Percentiles rank a stretch among this genome's conserved stretches.
These are phyloP conservation scores for Desoria tigrina DNA, from an alignment of 2,888 invertebrate species.

Conservation along the genomic window DNA sequence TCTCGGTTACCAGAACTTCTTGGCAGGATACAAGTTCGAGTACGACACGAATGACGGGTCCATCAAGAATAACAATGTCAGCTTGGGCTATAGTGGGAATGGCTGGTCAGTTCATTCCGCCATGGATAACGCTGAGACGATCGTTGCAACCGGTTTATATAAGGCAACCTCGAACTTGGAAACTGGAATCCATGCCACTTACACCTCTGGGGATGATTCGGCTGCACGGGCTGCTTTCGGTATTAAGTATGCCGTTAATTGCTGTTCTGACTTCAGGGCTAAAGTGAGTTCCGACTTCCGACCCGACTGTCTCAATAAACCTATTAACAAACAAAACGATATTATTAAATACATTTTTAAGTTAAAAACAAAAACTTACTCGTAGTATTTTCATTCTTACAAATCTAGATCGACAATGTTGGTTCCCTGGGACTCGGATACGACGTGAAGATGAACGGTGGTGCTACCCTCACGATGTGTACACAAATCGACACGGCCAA, in stretches of 20 bases:
- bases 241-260: constrained; percentile 27
- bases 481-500: constrained; percentile 31
- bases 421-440: constrained; percentile 23
- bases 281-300: no score
- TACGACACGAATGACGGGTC: constrained; percentile 18
- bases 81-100: constrained; percentile 25
- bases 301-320: no score
- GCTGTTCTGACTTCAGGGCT: constrained; percentile 28
- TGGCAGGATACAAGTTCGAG: constrained; percentile 14
- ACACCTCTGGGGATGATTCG: constrained; percentile 28
- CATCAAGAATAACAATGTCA: constrained; percentile 29
- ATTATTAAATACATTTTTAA: no score
- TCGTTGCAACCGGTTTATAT: constrained; percentile 23
- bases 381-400: no score
- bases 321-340: no score
- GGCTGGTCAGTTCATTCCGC: constrained; percentile 22
- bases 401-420: constrained; percentile 25
- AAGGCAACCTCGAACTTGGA: constrained; percentile 20
- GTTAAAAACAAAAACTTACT: neutral
- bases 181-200: constrained; percentile 19
- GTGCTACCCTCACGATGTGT: constrained; percentile 28
- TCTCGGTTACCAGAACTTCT: constrained; percentile 27
- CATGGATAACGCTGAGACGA: constrained; percentile 32
- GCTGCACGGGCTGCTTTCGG: constrained; percentile 15
- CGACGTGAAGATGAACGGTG: constrained; percentile 24